phyloP scores from a whole-genome alignment of 2,888 invertebrate genomes.

The Tyria jacobaeae region DNA sequence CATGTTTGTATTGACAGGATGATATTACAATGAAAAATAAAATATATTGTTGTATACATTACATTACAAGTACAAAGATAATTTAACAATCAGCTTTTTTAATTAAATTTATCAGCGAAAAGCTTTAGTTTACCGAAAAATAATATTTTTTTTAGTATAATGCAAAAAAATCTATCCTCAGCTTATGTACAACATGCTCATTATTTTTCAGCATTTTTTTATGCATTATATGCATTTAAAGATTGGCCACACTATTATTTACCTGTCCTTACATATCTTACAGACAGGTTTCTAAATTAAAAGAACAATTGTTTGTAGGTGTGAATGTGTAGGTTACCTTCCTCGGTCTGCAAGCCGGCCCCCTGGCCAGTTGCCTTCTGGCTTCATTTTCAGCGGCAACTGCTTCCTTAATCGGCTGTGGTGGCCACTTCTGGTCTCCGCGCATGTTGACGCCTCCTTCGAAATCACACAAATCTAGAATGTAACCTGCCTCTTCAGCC shows the following conservation, averaged over 20 bases:
- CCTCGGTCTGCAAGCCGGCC: constrained; percentile 91
- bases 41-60: neutral
- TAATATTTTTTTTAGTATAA: constrained; percentile 19
- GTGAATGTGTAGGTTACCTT: constrained; percentile 76
- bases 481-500: too few relatives aligned
- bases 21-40: neutral
- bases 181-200: constrained; percentile 57
- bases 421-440: constrained; percentile 96
- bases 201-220: constrained; percentile 28
- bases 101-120: constrained; percentile 8
- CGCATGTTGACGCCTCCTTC: constrained; percentile 93
- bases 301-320: neutral
- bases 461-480: constrained; percentile 23
- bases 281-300: constrained; percentile 1
- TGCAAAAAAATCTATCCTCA: constrained; percentile 23
- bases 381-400: constrained; percentile 91
- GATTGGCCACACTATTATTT: constrained; percentile 40
- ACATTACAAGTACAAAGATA: neutral
- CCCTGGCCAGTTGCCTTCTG: constrained; percentile 90
- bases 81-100: too few relatives aligned
- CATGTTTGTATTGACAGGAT: neutral
- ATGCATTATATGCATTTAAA: constrained; percentile 26
- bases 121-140: neutral
- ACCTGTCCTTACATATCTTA: constrained; percentile 15
- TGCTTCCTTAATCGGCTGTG: constrained; percentile 91